Evolutionary conservation across 2,888 invertebrate species (phyloP), one percentile per base, ranked within the genome.

Genomic region (Ecdyonurus torrentis): DNA sequence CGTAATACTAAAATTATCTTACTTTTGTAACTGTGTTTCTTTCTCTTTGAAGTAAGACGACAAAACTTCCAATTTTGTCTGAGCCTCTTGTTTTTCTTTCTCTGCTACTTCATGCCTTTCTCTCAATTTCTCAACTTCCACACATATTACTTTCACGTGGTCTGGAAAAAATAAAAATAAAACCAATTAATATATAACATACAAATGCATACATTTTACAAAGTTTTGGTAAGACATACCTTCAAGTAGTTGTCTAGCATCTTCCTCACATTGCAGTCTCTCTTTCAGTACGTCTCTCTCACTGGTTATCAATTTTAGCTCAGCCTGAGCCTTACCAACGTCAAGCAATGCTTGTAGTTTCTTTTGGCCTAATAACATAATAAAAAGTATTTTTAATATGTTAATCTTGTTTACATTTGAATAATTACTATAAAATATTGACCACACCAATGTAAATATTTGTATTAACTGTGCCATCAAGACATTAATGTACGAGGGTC

Each of bases 11-110:
- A 20, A 52, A n/a, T 52, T 10, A 52, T 78, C 78, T 77, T 79
- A 92, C 89, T 91, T 92, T 76, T 92, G 84, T 60, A 93, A 78
- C 74, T 92, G 88, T 18, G 85, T 81, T 74, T 94, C 94, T 69
- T 90, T 87, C 67, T 94, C 91, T 71, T 92, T 90, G 77, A 94
- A 94, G 74, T 93, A 94, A 71, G 86, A 87, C 0, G 89, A 87
- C 53, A 95, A 77, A 1, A 94, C 92, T 71, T 90, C 89, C 1
- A 94, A 79, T 69, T 89, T 83, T 0, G 91, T 92, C 69, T 85
- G 81, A 0, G 91, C 87, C 72, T 93, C 92, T 70, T 80, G 79
- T 69, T 84, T 85, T 64, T 85, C 85, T 66, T 82, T 82, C 70
- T 87, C 86, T 1, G 85, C 84, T 67, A 81, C 75, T 69, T 81